A percentile compares a stretch with the other conserved stretches of the same genome.
Evolutionary conservation across 2,888 invertebrate genomes (phyloP).

Genomic region (Hartigia nigra): DNA sequence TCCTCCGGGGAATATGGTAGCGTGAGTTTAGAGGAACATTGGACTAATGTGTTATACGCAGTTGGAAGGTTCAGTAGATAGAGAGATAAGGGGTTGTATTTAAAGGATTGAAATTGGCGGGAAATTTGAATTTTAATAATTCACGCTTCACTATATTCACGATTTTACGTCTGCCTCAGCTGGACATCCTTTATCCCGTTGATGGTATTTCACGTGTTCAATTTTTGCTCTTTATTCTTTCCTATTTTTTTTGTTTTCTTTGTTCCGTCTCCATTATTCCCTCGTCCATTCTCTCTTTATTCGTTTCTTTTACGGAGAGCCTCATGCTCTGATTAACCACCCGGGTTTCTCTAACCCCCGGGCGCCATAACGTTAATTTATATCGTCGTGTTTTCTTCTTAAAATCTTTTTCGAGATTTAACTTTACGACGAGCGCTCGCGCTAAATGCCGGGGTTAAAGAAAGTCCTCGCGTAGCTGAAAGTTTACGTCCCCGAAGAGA

Average conservation of each 20-base stretch:
- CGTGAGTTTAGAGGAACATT: not conserved
- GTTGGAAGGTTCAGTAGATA: not conserved
- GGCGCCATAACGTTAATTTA: conserved; percentile 28
- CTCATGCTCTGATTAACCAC: conserved; percentile 26
- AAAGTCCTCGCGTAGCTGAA: not conserved
- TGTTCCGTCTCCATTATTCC: not conserved
- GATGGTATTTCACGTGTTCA: not conserved
- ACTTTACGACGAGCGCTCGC: conserved; percentile 27
- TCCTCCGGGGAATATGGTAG: not conserved
- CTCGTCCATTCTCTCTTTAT: conserved; percentile 8
- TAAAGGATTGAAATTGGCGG: not conserved
- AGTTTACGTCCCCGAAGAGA: not conserved
- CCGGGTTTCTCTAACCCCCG: conserved; percentile 9
- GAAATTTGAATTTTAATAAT: not conserved
- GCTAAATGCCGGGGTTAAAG: conserved; percentile 24
- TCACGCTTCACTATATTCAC: not conserved
- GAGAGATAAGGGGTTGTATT: not conserved
- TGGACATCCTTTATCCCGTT: not conserved
- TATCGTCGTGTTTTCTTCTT: conserved; percentile 28
- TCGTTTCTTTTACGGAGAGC: not conserved
- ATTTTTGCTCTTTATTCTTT: not conserved
- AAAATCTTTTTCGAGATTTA: conserved; percentile 34
- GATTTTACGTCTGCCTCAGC: not conserved
- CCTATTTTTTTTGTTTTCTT: not conserved
- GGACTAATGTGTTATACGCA: not conserved